A percentile compares a stretch with the other conserved stretches of the same genome.
Evolutionary conservation across 2,113 vertebrate genomes (phyloP).

Genomic region (Rhinoptilus africanus): DNA sequence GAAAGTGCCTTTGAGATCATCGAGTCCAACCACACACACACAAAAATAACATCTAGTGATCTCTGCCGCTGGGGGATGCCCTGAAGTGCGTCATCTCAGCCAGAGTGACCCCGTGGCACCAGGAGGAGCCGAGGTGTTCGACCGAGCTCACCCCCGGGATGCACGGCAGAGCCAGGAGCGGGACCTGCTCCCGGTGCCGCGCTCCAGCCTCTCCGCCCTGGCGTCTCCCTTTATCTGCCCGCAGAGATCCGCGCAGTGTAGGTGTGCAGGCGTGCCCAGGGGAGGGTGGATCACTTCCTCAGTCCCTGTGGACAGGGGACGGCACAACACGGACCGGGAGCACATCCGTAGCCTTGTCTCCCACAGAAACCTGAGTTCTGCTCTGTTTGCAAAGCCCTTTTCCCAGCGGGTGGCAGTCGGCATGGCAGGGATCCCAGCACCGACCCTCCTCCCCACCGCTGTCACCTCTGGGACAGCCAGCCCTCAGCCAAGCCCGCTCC

Average conservation of each 20-base stretch:
- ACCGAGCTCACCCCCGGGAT: not conserved
- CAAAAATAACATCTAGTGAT: no score
- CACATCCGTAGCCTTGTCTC: not conserved
- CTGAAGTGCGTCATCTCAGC: not conserved
- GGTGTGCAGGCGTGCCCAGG: not conserved
- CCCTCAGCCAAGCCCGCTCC: not conserved
- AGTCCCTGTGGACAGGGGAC: not conserved
- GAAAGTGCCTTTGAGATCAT: no score
- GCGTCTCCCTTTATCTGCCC: not conserved
- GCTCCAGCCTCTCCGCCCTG: fast-evolving
- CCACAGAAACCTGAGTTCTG: not conserved
- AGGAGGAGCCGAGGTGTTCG: not conserved
- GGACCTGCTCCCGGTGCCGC: not conserved
- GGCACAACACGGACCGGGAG: fast-evolving
- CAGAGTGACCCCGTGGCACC: not conserved
- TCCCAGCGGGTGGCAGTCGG: fast-evolving
- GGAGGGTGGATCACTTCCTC: not conserved
- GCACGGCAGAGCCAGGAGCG: not conserved
- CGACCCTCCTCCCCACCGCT: not conserved
- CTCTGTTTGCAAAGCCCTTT: not conserved
- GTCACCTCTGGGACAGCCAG: not conserved
- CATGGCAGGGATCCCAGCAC: no score
- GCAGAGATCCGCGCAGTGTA: fast-evolving
- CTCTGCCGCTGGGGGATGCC: no score
- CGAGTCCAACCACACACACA: no score